Percentiles rank a stretch among this genome's conserved stretches.
Evolutionary conservation across 1,140 invertebrate species (phyloP).

Genomic region (Hirudo medicinalis): DNA sequence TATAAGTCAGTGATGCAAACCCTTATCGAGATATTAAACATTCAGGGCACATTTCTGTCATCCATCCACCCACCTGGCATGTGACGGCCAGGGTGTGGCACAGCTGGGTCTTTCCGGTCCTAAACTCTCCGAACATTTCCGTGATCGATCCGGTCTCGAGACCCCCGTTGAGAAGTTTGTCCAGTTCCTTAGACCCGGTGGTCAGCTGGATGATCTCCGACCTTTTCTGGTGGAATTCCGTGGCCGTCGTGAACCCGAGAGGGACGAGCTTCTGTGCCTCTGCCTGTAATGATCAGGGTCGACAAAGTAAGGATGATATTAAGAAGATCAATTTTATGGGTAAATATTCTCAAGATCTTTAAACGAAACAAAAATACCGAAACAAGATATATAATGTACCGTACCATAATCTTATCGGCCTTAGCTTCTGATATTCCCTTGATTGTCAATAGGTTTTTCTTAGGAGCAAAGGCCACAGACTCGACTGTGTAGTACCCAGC

Average conservation of each 20-base stretch:
- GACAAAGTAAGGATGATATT: neutral
- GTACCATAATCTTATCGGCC: slow-evolving; percentile 79
- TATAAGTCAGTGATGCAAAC: no score
- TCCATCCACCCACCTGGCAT: slow-evolving; percentile 59
- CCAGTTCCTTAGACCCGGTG: slow-evolving; percentile 73
- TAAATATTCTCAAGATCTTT: no score
- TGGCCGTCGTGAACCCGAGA: slow-evolving; percentile 94
- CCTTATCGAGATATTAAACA: neutral
- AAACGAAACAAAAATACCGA: no score
- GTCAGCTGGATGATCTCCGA: slow-evolving; percentile 54
- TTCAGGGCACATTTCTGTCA: neutral
- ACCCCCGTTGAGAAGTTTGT: slow-evolving; percentile 52
- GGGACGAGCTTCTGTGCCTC: slow-evolving; percentile 85
- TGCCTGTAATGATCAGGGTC: slow-evolving; percentile 35
- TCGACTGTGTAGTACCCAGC: slow-evolving; percentile 88
- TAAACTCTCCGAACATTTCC: slow-evolving; percentile 96
- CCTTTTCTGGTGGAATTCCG: slow-evolving; percentile 83
- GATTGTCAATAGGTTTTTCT: slow-evolving; percentile 72
- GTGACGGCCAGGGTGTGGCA: slow-evolving; percentile 96
- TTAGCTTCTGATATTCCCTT: slow-evolving; percentile 96
- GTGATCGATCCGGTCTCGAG: slow-evolving; percentile 99
- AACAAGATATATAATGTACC: no score
- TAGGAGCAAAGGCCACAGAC: slow-evolving; percentile 82
- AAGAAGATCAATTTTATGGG: neutral
- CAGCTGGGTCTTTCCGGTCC: slow-evolving; percentile 93